Conservation (phyloP, 53 echinoderm and acorn worm genomes). For the Mesocentrotus franciscanus region DNA sequence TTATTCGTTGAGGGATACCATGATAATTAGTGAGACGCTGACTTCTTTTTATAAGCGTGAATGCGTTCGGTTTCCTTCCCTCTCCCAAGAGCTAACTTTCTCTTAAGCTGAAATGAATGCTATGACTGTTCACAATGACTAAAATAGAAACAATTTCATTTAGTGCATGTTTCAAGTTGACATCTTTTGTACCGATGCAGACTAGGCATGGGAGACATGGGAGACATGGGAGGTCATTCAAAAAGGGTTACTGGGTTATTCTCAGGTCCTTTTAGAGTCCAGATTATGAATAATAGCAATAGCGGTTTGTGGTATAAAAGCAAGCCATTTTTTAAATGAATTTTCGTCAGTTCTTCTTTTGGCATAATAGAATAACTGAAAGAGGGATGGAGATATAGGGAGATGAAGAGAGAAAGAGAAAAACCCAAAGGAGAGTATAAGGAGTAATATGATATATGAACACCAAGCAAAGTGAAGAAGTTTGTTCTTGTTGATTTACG, state of each 20-base stretch:
- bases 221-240: neutral
- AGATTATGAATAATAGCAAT: too few relatives aligned
- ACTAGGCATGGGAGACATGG: neutral
- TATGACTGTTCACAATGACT: neutral
- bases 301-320: too few relatives aligned
- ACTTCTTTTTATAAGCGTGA: constrained; percentile 10
- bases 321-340: too few relatives aligned
- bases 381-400: neutral
- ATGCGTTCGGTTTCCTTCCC: neutral
- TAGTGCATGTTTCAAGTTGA: neutral
- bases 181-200: neutral
- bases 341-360: neutral
- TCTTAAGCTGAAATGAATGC: neutral
- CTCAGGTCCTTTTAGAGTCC: too few relatives aligned
- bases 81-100: neutral
- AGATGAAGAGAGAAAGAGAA: neutral
- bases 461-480: neutral
- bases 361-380: neutral
- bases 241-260: neutral
- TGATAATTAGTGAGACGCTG: neutral
- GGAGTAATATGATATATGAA: neutral
- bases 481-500: neutral
- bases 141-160: neutral
- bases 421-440: neutral
- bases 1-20: neutral